A percentile compares a stretch with the other conserved stretches of the same genome.
phyloP scores from a whole-genome alignment of 2,888 invertebrate genomes.

The Tetanocera ferruginea region DNA sequence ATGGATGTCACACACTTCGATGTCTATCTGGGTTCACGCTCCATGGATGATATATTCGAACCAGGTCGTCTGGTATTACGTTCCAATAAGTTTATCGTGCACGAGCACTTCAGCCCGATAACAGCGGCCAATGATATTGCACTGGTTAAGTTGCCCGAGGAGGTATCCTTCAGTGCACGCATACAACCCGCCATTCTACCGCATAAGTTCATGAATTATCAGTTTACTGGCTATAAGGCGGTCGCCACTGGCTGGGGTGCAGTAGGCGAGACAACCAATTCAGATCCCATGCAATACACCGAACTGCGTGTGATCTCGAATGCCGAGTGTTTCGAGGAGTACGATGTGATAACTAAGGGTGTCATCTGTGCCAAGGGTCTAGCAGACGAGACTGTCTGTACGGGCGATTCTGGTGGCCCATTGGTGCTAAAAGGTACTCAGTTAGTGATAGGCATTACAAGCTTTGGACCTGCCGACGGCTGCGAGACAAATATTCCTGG shows the following conservation, averaged over 20 bases:
- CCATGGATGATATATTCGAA: conserved; percentile 58
- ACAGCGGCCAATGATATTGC: conserved; percentile 67
- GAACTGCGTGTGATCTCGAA: conserved; percentile 66
- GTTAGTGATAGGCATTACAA: conserved; percentile 66
- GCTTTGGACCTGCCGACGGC: conserved; percentile 66
- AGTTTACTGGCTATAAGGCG: conserved; percentile 59
- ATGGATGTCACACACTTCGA: conserved; percentile 65
- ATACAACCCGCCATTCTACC: conserved; percentile 66
- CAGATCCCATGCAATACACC: conserved; percentile 66
- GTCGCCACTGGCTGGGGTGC: conserved; percentile 69
- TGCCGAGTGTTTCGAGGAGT: conserved; percentile 61
- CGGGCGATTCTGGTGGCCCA: conserved; percentile 69
- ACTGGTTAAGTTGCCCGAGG: conserved; percentile 62
- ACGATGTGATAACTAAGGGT: conserved; percentile 63
- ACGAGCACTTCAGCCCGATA: conserved; percentile 62
- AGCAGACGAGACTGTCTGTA: conserved; percentile 65
- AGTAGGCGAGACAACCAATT: conserved; percentile 56
- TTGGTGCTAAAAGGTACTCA: conserved; percentile 62
- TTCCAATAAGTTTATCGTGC: conserved; percentile 64
- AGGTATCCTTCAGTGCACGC: conserved; percentile 58
- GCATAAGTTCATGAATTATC: conserved; percentile 46
- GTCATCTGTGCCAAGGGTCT: conserved; percentile 67
- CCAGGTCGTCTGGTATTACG: conserved; percentile 60
- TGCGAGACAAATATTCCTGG: conserved; percentile 66
- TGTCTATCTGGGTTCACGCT: conserved; percentile 66